These are phyloP conservation scores for Aldabrachelys gigantea DNA, from an alignment of 2,113 vertebrate genomes.

Conservation along the genomic window DNA sequence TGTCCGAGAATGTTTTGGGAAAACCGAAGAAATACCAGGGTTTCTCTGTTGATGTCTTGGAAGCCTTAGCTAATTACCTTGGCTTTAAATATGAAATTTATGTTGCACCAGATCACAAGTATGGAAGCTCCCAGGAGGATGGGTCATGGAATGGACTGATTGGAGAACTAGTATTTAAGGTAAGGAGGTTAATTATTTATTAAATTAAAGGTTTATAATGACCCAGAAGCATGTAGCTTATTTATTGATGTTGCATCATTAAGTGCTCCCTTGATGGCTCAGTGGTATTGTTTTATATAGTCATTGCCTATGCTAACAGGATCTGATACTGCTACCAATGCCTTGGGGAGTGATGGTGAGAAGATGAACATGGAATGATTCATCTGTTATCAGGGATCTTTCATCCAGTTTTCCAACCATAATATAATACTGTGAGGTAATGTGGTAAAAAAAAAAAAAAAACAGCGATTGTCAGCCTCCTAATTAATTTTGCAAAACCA, in stretches of 20 bases:
- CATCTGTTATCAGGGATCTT: background rate
- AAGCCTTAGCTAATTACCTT: slow-evolving; percentile 94
- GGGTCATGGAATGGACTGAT: slow-evolving; percentile 97
- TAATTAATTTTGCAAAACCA: slow-evolving; percentile 49
- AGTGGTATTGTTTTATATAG: background rate
- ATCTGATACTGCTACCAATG: background rate
- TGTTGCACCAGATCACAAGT: slow-evolving; percentile 95
- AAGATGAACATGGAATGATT: background rate
- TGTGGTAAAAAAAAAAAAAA: slow-evolving; percentile 14
- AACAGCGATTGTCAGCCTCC: background rate
- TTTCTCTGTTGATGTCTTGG: slow-evolving; percentile 96
- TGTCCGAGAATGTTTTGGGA: slow-evolving; percentile 97
- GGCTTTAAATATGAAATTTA: slow-evolving; percentile 99
- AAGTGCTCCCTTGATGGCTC: background rate
- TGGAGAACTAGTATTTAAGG: slow-evolving; percentile 96
- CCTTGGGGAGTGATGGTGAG: background rate
- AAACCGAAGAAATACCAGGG: slow-evolving; percentile 99
- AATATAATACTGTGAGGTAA: slow-evolving; percentile 6
- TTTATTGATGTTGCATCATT: background rate
- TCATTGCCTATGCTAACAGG: fast-evolving
- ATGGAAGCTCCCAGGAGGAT: slow-evolving; percentile 92
- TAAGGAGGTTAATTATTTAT: slow-evolving; percentile 69
- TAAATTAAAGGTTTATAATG: background rate
- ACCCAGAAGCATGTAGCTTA: fast-evolving
- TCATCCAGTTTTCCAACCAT: background rate